Conservation (phyloP, 2,888 invertebrate genomes). For the Sepioteuthis lessoniana region DNA sequence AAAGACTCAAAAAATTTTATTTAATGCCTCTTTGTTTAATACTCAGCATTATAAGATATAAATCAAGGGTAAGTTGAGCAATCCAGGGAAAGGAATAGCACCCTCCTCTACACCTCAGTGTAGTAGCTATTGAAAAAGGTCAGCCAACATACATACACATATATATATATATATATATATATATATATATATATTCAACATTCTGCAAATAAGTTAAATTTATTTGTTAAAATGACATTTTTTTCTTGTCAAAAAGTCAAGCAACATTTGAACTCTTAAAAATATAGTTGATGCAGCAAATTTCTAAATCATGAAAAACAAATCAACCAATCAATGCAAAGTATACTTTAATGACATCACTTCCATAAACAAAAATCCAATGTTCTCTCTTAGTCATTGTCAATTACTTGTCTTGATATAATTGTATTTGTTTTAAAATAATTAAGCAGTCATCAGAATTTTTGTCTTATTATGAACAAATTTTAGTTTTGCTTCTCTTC, state of each 20-base stretch:
- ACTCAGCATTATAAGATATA: too few relatives aligned
- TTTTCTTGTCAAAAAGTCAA: not conserved
- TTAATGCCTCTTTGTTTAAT: too few relatives aligned
- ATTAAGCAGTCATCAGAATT: not conserved
- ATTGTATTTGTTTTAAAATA: not conserved
- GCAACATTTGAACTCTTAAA: not conserved
- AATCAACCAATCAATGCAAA: not conserved
- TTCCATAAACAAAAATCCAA: not conserved
- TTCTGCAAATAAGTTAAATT: too few relatives aligned
- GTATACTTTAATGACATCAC: not conserved
- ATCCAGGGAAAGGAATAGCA: too few relatives aligned
- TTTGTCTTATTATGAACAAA: not conserved
- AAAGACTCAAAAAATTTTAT: too few relatives aligned
- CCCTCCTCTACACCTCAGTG: too few relatives aligned
- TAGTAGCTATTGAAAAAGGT: too few relatives aligned
- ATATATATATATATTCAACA: too few relatives aligned
- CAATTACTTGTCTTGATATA: not conserved
- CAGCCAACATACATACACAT: too few relatives aligned
- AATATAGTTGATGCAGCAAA: not conserved
- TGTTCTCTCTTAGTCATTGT: not conserved
- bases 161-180: too few relatives aligned
- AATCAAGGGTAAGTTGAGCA: too few relatives aligned
- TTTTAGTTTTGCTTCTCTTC: not conserved
- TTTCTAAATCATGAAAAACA: not conserved
- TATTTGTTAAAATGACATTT: too few relatives aligned